Base-by-base conservation (phyloP, 1,140 invertebrate genomes). In the Mylabris phalerata region DNA sequence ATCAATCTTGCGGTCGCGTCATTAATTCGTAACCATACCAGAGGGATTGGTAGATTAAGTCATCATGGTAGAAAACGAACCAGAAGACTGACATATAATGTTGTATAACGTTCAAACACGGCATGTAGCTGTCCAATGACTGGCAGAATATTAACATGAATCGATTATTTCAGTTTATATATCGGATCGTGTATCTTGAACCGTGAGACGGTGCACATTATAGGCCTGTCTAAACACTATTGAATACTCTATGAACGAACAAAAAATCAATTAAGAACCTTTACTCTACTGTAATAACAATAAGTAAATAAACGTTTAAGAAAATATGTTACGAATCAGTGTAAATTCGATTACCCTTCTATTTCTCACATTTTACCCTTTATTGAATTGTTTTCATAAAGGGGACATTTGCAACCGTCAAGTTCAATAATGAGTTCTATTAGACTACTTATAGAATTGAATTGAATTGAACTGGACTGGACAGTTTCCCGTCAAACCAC, bases 101-200 rank as follows among this genome's bases (percentile, higher is more conserved):
- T 64, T 58, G 50, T 61, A 63, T 32, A 32, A 60, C 61, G 32
- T 65, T 66, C 65, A 67, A 32, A 58, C 63, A 62, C 49, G 55
- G 58, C 63, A 60, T 67, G 65, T 65, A 65, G 59, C 61, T 59
- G 61, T 65, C 65, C 41, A 55, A 66, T 67, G 66, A 67, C 66
- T 67, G 64, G 66, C 66, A 60, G 59, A 67, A 66, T 59, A 24
- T 60, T 58, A 65, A 66, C 64, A 64, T 32, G 64, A 67, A 66
- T 67, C 66, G 64, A 67, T 67, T 67, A 67, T 67, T 66, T 50
- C 48, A 59, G 60, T 56, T 32, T 32, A 32, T 32, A 62, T 67
- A 67, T 67, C 66, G 61, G 62, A 62, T 65, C 64, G 61, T 66
- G 66, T 66, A 67, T 66, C 61, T 32, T 67, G 59, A 59, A 55